phyloP scores from a whole-genome alignment of 1,140 invertebrate genomes.

The Monochamus saltuarius region DNA sequence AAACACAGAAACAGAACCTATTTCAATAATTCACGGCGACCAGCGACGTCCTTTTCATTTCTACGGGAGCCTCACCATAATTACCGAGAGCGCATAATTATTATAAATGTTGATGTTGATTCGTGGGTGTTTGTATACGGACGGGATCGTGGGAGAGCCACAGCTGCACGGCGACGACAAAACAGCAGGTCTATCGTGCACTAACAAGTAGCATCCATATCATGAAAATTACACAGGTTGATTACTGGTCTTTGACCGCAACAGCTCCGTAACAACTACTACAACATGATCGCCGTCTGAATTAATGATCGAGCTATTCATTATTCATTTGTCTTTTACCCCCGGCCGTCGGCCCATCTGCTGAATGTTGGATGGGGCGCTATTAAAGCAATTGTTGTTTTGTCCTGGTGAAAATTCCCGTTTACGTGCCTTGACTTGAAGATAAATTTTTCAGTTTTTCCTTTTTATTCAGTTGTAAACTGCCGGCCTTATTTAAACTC shows the following conservation, averaged over 20 bases:
- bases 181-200: conserved; percentile 7
- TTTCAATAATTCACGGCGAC: too few relatives aligned
- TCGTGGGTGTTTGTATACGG: conserved; percentile 21
- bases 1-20: too few relatives aligned
- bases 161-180: conserved; percentile 9
- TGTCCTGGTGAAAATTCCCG: conserved; percentile 8
- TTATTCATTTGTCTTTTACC: conserved; percentile 15
- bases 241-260: conserved; percentile 33
- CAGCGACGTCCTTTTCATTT: too few relatives aligned
- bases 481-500: too few relatives aligned
- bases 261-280: conserved; percentile 33
- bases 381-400: conserved; percentile 16
- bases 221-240: conserved; percentile 28
- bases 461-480: too few relatives aligned
- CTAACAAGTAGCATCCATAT: conserved; percentile 21
- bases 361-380: neutral
- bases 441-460: too few relatives aligned
- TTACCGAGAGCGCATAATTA: too few relatives aligned
- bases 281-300: conserved; percentile 29
- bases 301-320: conserved; percentile 23
- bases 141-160: conserved; percentile 15
- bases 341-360: neutral
- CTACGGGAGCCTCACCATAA: too few relatives aligned
- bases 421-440: too few relatives aligned
- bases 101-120: conserved; percentile 15